These are phyloP conservation scores for Blastomussa wellsi DNA, from an alignment of 92 coral and sea anemone genomes.

Conservation along the genomic window DNA sequence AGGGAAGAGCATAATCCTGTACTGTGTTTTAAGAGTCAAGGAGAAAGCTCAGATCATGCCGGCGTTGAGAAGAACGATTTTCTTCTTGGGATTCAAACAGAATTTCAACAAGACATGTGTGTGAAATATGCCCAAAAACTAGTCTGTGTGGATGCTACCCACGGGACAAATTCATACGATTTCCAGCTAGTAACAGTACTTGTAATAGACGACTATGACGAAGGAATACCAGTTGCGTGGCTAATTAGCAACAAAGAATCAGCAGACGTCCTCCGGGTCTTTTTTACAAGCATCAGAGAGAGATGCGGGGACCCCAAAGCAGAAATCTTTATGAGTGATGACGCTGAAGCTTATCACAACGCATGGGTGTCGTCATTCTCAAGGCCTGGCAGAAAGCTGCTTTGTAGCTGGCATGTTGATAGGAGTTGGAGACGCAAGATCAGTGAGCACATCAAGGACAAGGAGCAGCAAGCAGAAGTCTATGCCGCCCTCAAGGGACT, in stretches of 20 bases:
- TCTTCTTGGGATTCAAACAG: constrained; percentile 40
- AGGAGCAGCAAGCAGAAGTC: constrained; percentile 39
- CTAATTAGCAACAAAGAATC: constrained; percentile 37
- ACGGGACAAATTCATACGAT: constrained; percentile 35
- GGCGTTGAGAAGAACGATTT: constrained; percentile 29
- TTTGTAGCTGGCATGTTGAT: constrained; percentile 61
- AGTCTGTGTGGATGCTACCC: constrained; percentile 31
- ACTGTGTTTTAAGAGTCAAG: constrained; percentile 34
- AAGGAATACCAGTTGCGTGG: constrained; percentile 58
- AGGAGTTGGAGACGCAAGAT: constrained; percentile 35
- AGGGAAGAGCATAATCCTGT: constrained; percentile 31
- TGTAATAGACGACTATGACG: constrained; percentile 33
- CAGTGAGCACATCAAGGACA: constrained; percentile 36
- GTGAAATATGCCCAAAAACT: constrained; percentile 3
- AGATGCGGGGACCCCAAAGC: constrained; percentile 33
- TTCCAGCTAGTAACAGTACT: constrained; percentile 43
- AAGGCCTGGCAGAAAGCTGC: constrained; percentile 34
- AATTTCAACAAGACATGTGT: constrained; percentile 43
- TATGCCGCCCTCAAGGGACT: constrained; percentile 39
- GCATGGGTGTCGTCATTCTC: constrained; percentile 51
- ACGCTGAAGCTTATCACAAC: constrained; percentile 40
- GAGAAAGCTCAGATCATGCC: neutral
- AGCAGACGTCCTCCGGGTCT: constrained; percentile 16
- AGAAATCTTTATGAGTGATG: constrained; percentile 45
- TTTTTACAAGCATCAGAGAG: constrained; percentile 39